A percentile compares a stretch with the other conserved stretches of the same genome.
phyloP scores from a whole-genome alignment of 2,113 vertebrate genomes.

The Orthonyx spaldingii region DNA sequence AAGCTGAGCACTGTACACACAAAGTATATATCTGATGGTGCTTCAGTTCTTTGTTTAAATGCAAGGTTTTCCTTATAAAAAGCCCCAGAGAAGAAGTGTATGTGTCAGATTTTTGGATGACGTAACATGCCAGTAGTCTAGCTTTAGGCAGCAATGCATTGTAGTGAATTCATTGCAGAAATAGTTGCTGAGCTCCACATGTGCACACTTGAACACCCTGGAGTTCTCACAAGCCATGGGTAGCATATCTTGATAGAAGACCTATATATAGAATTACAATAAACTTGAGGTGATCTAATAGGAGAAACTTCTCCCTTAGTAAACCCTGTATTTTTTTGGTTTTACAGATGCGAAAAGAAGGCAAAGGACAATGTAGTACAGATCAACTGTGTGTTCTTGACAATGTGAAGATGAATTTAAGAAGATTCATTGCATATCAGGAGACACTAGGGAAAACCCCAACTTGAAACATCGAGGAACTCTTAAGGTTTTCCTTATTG shows the following conservation, averaged over 20 bases:
- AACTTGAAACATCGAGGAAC: slow-evolving; percentile 41
- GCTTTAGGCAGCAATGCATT: neutral
- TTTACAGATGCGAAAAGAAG: slow-evolving; percentile 90
- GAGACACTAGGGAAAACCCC: slow-evolving; percentile 78
- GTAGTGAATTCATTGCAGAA: neutral
- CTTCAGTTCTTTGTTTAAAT: neutral
- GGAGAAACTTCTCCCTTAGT: neutral
- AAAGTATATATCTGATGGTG: neutral
- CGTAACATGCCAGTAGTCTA: neutral
- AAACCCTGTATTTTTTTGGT: neutral
- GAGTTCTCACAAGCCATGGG: neutral
- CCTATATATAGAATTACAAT: neutral
- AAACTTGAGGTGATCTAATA: neutral
- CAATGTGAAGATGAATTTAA: slow-evolving; percentile 92
- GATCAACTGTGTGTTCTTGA: slow-evolving; percentile 93
- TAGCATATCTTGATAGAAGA: neutral
- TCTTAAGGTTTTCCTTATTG: slow-evolving; percentile 37
- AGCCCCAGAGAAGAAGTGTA: neutral
- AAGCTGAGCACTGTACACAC: neutral
- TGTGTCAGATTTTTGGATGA: neutral
- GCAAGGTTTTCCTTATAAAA: neutral
- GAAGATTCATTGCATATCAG: slow-evolving; percentile 91
- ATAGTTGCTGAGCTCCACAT: neutral
- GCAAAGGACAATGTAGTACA: slow-evolving; percentile 79
- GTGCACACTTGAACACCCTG: rapidly evolving